phyloP scores from a whole-genome alignment of 2,888 invertebrate genomes.

The Andrena dorsata region DNA sequence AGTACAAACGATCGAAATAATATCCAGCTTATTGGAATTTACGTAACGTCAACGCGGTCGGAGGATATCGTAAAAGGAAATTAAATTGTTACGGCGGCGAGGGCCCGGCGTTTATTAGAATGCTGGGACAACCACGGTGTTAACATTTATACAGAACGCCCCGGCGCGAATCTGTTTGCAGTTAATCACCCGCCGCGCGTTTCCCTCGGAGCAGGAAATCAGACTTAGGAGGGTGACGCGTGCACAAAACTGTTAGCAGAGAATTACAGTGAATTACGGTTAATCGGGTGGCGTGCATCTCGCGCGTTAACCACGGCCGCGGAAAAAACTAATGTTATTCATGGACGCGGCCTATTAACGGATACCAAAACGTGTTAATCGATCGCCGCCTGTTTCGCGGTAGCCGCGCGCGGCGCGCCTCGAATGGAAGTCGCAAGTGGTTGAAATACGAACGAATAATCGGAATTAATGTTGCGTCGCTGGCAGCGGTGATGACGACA shows the following conservation, averaged over 20 bases:
- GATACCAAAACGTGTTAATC: slow-evolving; percentile 29
- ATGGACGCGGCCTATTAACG: slow-evolving; percentile 29
- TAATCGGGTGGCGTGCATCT: slow-evolving; percentile 49
- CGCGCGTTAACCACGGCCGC: slow-evolving; percentile 4
- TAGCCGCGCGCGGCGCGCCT: background rate
- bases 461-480: slow-evolving; percentile 11
- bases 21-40: slow-evolving; percentile 19
- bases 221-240: slow-evolving; percentile 7
- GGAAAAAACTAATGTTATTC: slow-evolving; percentile 25
- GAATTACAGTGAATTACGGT: slow-evolving; percentile 46
- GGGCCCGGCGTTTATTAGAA: background rate
- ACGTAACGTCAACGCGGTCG: background rate
- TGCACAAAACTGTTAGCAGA: slow-evolving; percentile 33
- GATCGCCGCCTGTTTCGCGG: slow-evolving; percentile 11
- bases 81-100: background rate
- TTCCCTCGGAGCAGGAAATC: slow-evolving; percentile 21
- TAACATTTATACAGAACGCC: too few species aligned
- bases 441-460: slow-evolving; percentile 15
- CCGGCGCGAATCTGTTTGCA: background rate
- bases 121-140: too few species aligned
- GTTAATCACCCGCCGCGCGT: background rate
- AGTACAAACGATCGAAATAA: slow-evolving; percentile 22
- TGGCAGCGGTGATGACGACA: slow-evolving; percentile 11
- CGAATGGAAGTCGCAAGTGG: background rate
- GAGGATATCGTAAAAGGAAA: background rate